These are phyloP conservation scores for Drosophila nr. medialis DNA, from an alignment of 2,888 invertebrate genomes.

Conservation along the genomic window DNA sequence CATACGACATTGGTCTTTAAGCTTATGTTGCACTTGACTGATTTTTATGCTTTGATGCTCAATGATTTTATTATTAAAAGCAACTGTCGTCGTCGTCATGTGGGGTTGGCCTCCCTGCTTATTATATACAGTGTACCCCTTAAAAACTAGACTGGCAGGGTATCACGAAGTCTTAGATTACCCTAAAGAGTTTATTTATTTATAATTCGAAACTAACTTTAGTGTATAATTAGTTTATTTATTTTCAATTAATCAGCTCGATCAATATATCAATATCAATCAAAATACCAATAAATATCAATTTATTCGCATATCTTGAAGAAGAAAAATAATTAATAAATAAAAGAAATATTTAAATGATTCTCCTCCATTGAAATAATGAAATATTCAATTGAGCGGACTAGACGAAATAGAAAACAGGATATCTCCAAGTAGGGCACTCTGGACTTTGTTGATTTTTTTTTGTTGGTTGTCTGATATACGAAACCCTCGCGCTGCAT, in stretches of 20 bases:
- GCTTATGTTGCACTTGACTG: slow-evolving; percentile 84
- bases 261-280: not conserved
- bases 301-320: not conserved
- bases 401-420: not conserved
- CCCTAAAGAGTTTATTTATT: not conserved
- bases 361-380: not conserved
- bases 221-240: not conserved
- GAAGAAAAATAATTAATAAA: not conserved
- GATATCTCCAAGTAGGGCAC: not conserved
- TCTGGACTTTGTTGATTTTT: not conserved
- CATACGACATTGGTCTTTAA: slow-evolving; percentile 72
- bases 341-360: not conserved
- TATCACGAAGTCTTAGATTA: no score
- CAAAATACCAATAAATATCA: no score
- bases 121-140: slow-evolving; percentile 5
- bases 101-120: slow-evolving; percentile 28
- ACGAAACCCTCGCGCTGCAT: slow-evolving; percentile 41
- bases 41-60: slow-evolving; percentile 85
- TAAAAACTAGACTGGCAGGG: not conserved
- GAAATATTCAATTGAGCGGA: not conserved
- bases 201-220: not conserved
- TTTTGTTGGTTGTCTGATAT: slow-evolving; percentile 38
- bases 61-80: slow-evolving; percentile 84
- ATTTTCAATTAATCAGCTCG: not conserved
- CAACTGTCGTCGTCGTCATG: slow-evolving; percentile 65